phyloP scores from a whole-genome alignment of 1,140 invertebrate genomes.

The Drosophila bipectinata region DNA sequence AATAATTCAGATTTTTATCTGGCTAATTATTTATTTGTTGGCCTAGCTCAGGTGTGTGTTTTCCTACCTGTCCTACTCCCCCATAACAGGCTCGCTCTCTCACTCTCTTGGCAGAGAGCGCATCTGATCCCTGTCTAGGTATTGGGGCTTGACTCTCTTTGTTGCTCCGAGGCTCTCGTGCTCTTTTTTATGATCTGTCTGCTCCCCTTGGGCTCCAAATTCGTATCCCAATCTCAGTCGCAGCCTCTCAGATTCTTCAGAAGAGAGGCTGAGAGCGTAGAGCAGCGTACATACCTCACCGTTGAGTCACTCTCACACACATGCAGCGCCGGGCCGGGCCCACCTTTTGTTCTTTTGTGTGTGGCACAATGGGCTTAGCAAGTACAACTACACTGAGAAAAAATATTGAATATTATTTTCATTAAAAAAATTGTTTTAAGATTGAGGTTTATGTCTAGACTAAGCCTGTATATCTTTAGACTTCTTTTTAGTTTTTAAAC shows the following conservation, averaged over 20 bases:
- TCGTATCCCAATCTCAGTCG: slow-evolving; percentile 30
- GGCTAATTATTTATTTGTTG: slow-evolving; percentile 1
- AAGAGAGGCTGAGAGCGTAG: slow-evolving; percentile 17
- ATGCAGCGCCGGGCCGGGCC: slow-evolving; percentile 24
- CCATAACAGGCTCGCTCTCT: neutral
- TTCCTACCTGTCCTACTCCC: slow-evolving; percentile 47
- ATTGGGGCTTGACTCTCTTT: neutral
- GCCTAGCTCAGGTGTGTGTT: slow-evolving; percentile 30
- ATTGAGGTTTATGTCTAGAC: neutral
- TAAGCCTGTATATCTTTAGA: neutral
- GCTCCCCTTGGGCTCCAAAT: neutral
- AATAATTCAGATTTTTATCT: neutral
- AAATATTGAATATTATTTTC: neutral
- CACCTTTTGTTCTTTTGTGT: slow-evolving; percentile 73
- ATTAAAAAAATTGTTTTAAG: neutral
- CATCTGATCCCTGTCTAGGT: slow-evolving; percentile 5
- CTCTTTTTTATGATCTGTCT: neutral
- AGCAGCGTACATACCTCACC: slow-evolving; percentile 49
- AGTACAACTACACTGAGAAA: slow-evolving; percentile 8
- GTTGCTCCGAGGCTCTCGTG: too few relatives aligned
- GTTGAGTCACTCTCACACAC: slow-evolving; percentile 61
- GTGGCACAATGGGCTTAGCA: slow-evolving; percentile 67
- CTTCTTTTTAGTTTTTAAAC: neutral
- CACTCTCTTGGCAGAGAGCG: neutral
- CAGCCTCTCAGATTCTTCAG: slow-evolving; percentile 29